A percentile compares a stretch with the other conserved stretches of the same genome.
These are phyloP conservation scores for Zingel zingel DNA, from an alignment of 2,113 vertebrate genomes.

Conservation along the genomic window DNA sequence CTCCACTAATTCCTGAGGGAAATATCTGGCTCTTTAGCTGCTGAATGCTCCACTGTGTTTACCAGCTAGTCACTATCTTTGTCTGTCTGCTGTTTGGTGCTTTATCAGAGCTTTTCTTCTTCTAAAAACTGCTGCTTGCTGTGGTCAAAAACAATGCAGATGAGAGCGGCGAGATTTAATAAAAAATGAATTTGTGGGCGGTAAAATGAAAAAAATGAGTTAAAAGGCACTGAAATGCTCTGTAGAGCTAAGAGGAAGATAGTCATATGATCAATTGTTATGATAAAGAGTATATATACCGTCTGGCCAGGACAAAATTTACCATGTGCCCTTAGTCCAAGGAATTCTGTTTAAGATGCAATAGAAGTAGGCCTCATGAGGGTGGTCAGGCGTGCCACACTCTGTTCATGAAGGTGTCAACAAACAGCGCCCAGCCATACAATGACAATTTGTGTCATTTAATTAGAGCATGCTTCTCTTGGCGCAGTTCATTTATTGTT, in stretches of 20 bases:
- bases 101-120: not conserved
- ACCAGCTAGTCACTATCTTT: not conserved
- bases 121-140: not conserved
- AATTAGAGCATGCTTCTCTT: constrained; percentile 78
- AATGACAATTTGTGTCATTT: constrained; percentile 84
- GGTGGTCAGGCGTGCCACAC: constrained; percentile 45
- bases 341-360: constrained; percentile 50
- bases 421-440: constrained; percentile 61
- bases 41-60: not conserved
- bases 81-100: not conserved
- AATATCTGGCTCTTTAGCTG: constrained; percentile 8
- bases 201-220: not conserved
- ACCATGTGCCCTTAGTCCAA: constrained; percentile 20
- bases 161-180: not conserved
- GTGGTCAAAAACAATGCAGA: not conserved
- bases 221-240: not conserved
- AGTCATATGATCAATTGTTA: not conserved
- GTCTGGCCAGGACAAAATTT: not conserved
- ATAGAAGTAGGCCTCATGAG: constrained; percentile 41
- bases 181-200: not conserved
- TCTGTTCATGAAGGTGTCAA: constrained; percentile 67
- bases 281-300: not conserved
- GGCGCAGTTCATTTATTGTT: constrained; percentile 83
- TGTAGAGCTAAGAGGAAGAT: not conserved
- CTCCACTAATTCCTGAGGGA: not conserved